Conservation (phyloP, 1,140 invertebrate species). For the Medauroidea extradentata region DNA sequence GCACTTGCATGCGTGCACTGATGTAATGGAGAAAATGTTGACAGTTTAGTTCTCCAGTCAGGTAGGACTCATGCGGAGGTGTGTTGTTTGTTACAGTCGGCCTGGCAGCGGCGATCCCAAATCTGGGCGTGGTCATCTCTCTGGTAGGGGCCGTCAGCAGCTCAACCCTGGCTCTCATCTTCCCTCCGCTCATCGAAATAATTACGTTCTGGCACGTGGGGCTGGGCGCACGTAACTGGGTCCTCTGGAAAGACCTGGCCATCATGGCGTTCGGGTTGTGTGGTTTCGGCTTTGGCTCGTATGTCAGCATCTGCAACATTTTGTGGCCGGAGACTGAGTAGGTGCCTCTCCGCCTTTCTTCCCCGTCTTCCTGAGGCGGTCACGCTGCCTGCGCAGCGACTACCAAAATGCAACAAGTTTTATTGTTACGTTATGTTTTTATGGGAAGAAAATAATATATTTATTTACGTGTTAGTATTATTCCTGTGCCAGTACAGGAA, state of each 20-base stretch:
- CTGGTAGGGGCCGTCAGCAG: constrained; percentile 87
- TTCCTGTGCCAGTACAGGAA: too few species aligned
- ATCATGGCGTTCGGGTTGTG: constrained; percentile 69
- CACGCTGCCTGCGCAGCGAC: too few species aligned
- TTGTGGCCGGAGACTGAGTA: constrained; percentile 27
- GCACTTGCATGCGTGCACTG: not conserved
- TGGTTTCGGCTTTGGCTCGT: constrained; percentile 75
- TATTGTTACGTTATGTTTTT: too few species aligned
- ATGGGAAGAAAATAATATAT: too few species aligned
- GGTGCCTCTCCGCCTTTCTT: too few species aligned
- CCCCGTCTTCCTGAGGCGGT: too few species aligned
- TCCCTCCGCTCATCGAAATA: constrained; percentile 88
- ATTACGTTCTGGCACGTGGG: constrained; percentile 68
- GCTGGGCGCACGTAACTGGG: constrained; percentile 55
- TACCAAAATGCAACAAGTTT: too few species aligned
- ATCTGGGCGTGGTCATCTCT: constrained; percentile 84
- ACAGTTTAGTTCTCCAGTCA: not conserved
- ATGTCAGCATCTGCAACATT: constrained; percentile 69
- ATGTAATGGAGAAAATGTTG: not conserved
- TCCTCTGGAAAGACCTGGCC: constrained; percentile 63
- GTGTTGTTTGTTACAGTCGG: constrained; percentile 55
- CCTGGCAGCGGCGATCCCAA: constrained; percentile 79
- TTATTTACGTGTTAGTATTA: too few species aligned
- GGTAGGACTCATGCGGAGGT: not conserved
- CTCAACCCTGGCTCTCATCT: constrained; percentile 82